A percentile compares a stretch with the other conserved stretches of the same genome.
These are phyloP conservation scores for Suillia variegata DNA, from an alignment of 2,888 invertebrate species.

Conservation along the genomic window DNA sequence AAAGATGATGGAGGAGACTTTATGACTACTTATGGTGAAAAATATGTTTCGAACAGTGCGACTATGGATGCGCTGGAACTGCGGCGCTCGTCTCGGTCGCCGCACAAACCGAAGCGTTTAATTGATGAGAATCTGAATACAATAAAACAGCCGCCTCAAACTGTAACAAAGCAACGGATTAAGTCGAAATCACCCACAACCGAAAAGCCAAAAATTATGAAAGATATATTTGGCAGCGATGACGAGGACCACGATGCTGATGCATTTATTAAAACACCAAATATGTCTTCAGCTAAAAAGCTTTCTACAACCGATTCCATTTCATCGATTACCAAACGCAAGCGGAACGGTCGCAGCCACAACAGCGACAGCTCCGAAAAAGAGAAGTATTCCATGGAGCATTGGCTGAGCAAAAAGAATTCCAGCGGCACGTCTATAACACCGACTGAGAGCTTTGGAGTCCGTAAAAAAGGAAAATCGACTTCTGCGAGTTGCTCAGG, in stretches of 20 bases:
- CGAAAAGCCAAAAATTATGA: too few species aligned
- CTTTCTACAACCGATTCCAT: background rate
- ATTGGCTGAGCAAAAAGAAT: constrained; percentile 17
- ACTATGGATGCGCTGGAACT: background rate
- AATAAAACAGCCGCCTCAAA: too few species aligned
- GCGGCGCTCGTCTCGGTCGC: constrained; percentile 35
- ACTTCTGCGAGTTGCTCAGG: too few species aligned
- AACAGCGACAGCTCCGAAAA: too few species aligned
- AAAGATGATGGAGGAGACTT: constrained; percentile 25
- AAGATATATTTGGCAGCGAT: constrained; percentile 26
- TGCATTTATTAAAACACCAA: background rate
- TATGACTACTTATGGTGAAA: background rate
- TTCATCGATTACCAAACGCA: background rate
- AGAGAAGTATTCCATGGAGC: constrained; percentile 13
- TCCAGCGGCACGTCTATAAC: background rate
- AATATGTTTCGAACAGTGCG: too few species aligned
- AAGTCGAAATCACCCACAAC: background rate
- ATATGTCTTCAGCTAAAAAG: constrained; percentile 2
- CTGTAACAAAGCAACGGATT: too few species aligned
- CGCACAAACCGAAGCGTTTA: constrained; percentile 25
- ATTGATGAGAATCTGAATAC: constrained; percentile 27
- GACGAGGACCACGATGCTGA: constrained; percentile 12
- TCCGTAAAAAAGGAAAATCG: background rate
- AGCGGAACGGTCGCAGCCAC: constrained; percentile 23
- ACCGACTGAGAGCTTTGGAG: background rate